These are phyloP conservation scores for Rhegmatorhina hoffmannsi DNA, from an alignment of 2,113 vertebrate genomes.

Conservation along the genomic window DNA sequence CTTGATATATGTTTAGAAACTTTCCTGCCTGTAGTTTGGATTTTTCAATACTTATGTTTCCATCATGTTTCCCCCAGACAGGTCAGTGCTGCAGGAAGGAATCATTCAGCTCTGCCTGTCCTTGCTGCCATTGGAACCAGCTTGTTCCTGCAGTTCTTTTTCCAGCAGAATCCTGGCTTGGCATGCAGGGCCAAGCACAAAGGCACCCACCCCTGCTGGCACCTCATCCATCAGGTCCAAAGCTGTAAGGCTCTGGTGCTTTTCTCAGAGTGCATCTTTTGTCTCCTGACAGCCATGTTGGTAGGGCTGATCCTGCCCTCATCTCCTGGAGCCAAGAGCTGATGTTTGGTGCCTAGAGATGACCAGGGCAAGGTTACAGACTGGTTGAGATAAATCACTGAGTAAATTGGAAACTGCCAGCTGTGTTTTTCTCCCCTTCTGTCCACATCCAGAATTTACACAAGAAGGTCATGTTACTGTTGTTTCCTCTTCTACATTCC, in stretches of 20 bases:
- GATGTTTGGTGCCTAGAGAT: background rate
- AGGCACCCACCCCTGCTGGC: background rate
- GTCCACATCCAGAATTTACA: constrained; percentile 3
- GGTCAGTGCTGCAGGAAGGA: background rate
- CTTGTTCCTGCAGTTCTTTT: background rate
- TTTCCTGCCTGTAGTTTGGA: background rate
- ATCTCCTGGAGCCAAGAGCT: background rate
- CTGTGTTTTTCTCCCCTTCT: background rate
- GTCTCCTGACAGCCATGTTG: background rate
- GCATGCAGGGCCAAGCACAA: background rate
- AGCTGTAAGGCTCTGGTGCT: background rate
- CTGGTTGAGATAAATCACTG: background rate
- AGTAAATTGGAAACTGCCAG: background rate
- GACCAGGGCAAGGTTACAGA: fast-evolving
- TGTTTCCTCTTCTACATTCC: constrained; percentile 54
- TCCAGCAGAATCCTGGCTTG: background rate
- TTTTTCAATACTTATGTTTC: background rate
- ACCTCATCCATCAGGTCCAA: background rate
- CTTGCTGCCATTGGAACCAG: background rate
- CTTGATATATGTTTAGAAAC: background rate
- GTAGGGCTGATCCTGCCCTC: background rate
- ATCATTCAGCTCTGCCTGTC: background rate
- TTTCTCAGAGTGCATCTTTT: background rate
- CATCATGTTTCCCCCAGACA: background rate
- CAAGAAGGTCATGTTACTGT: constrained; percentile 13